These are phyloP conservation scores for Endomychus coccineus DNA, from an alignment of 2,888 invertebrate genomes.

Conservation along the genomic window DNA sequence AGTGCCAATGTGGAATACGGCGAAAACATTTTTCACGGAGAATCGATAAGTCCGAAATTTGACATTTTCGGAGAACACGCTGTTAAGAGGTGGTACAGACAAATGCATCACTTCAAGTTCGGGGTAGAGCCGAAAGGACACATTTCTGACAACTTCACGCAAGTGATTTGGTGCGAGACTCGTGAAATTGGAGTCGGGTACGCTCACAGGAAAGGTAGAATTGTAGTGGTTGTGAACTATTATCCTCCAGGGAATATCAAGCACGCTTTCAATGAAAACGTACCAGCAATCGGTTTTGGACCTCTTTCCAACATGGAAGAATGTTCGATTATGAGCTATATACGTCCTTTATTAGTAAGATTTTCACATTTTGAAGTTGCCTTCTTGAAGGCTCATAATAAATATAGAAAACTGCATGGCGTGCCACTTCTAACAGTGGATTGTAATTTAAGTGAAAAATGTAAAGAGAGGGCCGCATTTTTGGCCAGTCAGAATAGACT, in stretches of 20 bases:
- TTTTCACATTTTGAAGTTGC: slow-evolving; percentile 41
- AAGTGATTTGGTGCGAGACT: slow-evolving; percentile 64
- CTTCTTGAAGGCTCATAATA: slow-evolving; percentile 53
- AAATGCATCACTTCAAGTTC: slow-evolving; percentile 49
- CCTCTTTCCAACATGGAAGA: too few relatives aligned
- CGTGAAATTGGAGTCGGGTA: slow-evolving; percentile 64
- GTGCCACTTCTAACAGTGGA: slow-evolving; percentile 50
- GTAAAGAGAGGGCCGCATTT: slow-evolving; percentile 48
- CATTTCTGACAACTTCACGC: too few relatives aligned
- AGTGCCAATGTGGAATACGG: slow-evolving; percentile 55
- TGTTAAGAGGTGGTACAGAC: slow-evolving; percentile 53
- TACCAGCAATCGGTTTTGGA: too few relatives aligned
- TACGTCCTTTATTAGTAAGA: too few relatives aligned
- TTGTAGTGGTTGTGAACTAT: neutral
- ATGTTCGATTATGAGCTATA: too few relatives aligned
- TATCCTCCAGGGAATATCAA: slow-evolving; percentile 3
- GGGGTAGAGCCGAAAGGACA: slow-evolving; percentile 38
- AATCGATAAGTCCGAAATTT: slow-evolving; percentile 49
- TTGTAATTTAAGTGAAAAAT: slow-evolving; percentile 47
- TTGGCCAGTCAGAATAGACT: slow-evolving; percentile 48
- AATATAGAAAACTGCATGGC: slow-evolving; percentile 50
- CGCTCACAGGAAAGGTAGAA: slow-evolving; percentile 54
- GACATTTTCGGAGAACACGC: slow-evolving; percentile 48
- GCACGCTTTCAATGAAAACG: neutral
- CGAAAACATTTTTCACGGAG: slow-evolving; percentile 52